These are phyloP conservation scores for Heliconius congener DNA, from an alignment of 1,140 invertebrate species.

Conservation along the genomic window DNA sequence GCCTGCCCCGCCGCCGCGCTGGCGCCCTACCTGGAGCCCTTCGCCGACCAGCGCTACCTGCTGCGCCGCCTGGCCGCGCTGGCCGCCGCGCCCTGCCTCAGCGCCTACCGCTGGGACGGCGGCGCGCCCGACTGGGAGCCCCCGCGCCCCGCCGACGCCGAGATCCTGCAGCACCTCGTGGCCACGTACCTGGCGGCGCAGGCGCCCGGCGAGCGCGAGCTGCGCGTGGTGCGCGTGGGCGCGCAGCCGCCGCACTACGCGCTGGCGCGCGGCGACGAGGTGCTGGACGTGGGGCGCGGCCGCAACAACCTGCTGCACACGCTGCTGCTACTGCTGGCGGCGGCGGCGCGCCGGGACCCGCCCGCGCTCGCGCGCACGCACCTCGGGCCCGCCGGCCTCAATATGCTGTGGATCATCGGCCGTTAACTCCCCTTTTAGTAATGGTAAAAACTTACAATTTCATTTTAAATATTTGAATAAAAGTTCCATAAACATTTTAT, in stretches of 20 bases:
- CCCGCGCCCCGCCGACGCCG: conserved; percentile 88
- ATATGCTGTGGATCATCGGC: conserved; percentile 89
- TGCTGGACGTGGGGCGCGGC: conserved; percentile 86
- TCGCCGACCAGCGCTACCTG: conserved; percentile 89
- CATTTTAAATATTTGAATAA: neutral
- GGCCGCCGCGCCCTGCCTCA: conserved; percentile 88
- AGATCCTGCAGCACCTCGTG: conserved; percentile 89
- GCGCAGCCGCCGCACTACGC: conserved; percentile 88
- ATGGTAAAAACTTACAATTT: too few species aligned
- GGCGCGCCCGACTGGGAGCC: conserved; percentile 88
- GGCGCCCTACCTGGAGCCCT: conserved; percentile 67
- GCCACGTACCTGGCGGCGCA: conserved; percentile 87
- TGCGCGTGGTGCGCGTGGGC: conserved; percentile 45
- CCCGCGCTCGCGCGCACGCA: conserved; percentile 46
- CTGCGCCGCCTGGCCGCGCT: conserved; percentile 82
- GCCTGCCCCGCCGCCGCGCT: conserved; percentile 26
- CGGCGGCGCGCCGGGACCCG: conserved; percentile 45
- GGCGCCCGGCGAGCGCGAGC: conserved; percentile 27
- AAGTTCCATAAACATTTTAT: neutral
- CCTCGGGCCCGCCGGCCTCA: conserved; percentile 88
- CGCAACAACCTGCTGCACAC: conserved; percentile 89
- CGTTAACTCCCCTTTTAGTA: conserved; percentile 23
- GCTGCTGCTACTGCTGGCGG: conserved; percentile 51
- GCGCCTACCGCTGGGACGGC: conserved; percentile 89
- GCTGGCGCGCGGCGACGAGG: conserved; percentile 84